A percentile compares a stretch with the other conserved stretches of the same genome.
Evolutionary conservation across 2,888 invertebrate genomes (phyloP).

Genomic region (Uropetala carovei): DNA sequence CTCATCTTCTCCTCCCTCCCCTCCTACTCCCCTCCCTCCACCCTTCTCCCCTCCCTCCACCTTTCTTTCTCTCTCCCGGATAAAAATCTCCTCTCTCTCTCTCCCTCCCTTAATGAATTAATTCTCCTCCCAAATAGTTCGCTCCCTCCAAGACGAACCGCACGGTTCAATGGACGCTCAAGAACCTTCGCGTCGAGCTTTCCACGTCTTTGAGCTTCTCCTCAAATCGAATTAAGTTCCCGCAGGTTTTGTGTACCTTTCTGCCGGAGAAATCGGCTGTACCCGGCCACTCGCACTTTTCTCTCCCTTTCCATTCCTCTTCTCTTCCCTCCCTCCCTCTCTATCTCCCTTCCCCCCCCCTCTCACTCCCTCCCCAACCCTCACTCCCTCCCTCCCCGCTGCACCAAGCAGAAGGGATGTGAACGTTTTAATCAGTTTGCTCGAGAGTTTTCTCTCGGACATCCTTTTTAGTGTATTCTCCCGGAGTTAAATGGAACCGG

Average conservation of each 20-base stretch:
- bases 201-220: constrained; percentile 13
- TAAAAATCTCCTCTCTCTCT: not conserved
- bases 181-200: not conserved
- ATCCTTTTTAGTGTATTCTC: not conserved
- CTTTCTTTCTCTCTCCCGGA: no score
- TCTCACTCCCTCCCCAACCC: not conserved
- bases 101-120: not conserved
- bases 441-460: not conserved
- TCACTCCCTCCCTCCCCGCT: not conserved
- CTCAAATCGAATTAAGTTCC: constrained; percentile 17
- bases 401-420: not conserved
- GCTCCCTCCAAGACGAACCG: not conserved
- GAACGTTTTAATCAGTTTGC: constrained; percentile 4
- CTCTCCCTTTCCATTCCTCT: not conserved
- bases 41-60: no score
- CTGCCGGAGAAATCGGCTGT: not conserved
- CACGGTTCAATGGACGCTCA: not conserved
- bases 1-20: not conserved
- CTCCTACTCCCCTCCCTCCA: not conserved
- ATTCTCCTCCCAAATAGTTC: not conserved
- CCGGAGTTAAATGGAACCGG: not conserved
- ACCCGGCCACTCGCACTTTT: not conserved
- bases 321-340: not conserved
- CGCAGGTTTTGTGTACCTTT: constrained; percentile 28
- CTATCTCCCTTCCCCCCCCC: not conserved